These are phyloP conservation scores for Ophion costatus DNA, from an alignment of 2,888 invertebrate genomes.

Conservation along the genomic window DNA sequence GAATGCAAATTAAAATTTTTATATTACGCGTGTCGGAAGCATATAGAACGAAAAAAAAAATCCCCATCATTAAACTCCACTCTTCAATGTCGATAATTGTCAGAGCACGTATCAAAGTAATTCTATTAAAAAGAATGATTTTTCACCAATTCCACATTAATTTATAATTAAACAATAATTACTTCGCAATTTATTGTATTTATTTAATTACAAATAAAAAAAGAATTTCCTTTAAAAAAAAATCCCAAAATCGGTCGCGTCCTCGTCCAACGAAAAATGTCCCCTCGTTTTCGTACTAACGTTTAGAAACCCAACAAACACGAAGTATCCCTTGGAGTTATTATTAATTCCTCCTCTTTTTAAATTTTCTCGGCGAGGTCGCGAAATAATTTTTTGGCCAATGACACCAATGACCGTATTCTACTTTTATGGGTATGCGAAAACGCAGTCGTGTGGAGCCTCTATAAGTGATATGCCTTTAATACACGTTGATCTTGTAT, in stretches of 20 bases:
- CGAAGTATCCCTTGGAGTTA: background rate
- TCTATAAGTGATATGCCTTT: background rate
- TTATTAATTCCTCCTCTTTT: background rate
- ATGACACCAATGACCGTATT: constrained; percentile 1
- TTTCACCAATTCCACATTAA: background rate
- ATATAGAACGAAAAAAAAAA: background rate
- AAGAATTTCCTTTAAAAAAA: background rate
- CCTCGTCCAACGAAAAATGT: background rate
- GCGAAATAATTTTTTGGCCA: constrained; percentile 10
- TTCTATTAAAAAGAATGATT: background rate
- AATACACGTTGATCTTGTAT: background rate
- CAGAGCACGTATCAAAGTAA: background rate
- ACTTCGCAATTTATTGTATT: too few relatives aligned
- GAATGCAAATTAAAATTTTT: background rate
- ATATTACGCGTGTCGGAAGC: background rate
- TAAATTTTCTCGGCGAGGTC: constrained; percentile 1
- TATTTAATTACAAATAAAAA: background rate
- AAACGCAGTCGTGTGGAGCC: background rate
- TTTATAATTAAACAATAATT: too few relatives aligned
- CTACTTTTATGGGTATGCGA: background rate
- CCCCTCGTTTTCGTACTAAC: background rate
- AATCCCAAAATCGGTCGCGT: background rate
- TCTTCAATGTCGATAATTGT: background rate
- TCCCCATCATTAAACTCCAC: background rate
- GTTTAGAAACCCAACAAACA: background rate